phyloP scores from a whole-genome alignment of 2,888 invertebrate genomes.

The Brachyopa scutellaris region DNA sequence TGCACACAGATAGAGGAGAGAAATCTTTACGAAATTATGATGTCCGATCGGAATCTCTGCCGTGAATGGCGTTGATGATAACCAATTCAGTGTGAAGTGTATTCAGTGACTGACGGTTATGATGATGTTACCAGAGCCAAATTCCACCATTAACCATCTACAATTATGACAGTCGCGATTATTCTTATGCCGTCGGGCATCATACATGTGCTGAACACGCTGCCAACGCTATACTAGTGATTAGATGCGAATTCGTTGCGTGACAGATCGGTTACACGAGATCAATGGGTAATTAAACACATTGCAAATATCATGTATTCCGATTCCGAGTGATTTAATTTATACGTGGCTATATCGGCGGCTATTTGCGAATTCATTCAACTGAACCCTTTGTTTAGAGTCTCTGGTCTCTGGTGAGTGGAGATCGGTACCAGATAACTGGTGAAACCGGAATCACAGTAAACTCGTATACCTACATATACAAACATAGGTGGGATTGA shows the following conservation, averaged over 20 bases:
- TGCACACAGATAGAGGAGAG: constrained; percentile 51
- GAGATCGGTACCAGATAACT: constrained; percentile 44
- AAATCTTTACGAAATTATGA: constrained; percentile 58
- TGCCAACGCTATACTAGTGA: not conserved
- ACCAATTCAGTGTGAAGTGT: constrained; percentile 64
- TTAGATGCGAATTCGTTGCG: constrained; percentile 56
- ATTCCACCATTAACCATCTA: constrained; percentile 34
- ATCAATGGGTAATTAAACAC: constrained; percentile 65
- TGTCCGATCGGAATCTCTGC: constrained; percentile 63
- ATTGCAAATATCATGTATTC: constrained; percentile 65
- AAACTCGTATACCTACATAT: constrained; percentile 5
- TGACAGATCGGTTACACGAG: constrained; percentile 60
- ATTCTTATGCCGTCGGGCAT: constrained; percentile 15
- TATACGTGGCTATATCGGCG: not conserved
- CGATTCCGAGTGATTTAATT: constrained; percentile 41
- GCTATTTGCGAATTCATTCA: constrained; percentile 25
- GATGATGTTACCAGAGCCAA: constrained; percentile 10
- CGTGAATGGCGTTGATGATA: constrained; percentile 48
- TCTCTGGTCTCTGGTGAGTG: not conserved
- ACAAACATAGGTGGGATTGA: constrained; percentile 12
- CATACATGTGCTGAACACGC: constrained; percentile 34
- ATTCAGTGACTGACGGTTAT: constrained; percentile 18
- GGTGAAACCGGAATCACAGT: constrained; percentile 56
- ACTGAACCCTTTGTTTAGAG: constrained; percentile 24
- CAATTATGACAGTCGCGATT: constrained; percentile 24